Conservation (phyloP, 30 jellyfish, hydroid and myxozoan species). For the Rhopilema esculentum region DNA sequence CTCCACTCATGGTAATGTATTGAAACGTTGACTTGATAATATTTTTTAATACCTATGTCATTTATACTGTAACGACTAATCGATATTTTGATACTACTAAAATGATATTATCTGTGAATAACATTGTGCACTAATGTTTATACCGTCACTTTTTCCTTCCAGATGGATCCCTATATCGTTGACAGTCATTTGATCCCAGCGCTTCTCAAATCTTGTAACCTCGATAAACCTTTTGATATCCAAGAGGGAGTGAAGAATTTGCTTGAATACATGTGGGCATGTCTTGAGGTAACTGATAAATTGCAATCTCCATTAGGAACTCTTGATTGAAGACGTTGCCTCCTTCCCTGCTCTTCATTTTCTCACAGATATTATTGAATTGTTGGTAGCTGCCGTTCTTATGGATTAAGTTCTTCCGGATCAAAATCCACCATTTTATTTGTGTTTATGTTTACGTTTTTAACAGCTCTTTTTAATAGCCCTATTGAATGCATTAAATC, state of each 20-base stretch:
- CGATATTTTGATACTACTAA: neutral
- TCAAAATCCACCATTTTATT: neutral
- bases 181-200: conserved; percentile 83
- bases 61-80: neutral
- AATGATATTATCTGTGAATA: too few species aligned
- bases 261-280: conserved; percentile 89
- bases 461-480: neutral
- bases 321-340: neutral
- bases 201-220: conserved; percentile 73
- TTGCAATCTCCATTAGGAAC: neutral
- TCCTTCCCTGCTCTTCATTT: neutral
- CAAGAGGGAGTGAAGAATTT: conserved; percentile 87
- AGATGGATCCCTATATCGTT: conserved; percentile 89
- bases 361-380: too few species aligned
- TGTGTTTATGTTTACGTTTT: neutral
- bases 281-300: conserved; percentile 70
- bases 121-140: neutral
- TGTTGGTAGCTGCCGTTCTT: neutral
- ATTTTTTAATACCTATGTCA: neutral
- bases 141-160: conserved; percentile 8
- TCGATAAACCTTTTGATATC: conserved; percentile 76
- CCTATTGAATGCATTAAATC: too few species aligned
- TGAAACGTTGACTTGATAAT: too few species aligned
- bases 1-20: conserved; percentile 90
- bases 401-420: too few species aligned